Conservation (phyloP, 2,888 invertebrate species). For the Diplolepis rosae region DNA sequence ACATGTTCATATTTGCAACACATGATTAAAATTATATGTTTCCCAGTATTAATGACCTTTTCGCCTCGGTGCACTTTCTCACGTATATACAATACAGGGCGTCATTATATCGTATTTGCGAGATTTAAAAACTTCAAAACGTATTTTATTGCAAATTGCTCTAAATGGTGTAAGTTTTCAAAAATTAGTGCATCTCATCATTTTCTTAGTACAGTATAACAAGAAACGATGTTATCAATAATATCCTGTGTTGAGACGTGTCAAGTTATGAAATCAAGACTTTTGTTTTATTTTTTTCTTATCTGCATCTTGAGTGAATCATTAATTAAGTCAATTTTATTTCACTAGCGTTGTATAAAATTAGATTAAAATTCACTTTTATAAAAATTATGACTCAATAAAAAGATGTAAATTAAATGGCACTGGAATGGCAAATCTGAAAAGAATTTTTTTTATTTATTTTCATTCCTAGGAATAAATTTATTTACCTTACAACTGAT, state of each 20-base stretch:
- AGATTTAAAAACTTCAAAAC: constrained; percentile 5
- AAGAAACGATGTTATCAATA: background rate
- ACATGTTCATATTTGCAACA: constrained; percentile 4
- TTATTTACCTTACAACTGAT: too few species aligned
- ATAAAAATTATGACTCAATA: too few species aligned
- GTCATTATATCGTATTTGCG: constrained; percentile 7
- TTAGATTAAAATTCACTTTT: too few species aligned
- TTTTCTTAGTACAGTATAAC: background rate
- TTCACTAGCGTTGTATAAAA: too few species aligned
- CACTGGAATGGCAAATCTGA: too few species aligned
- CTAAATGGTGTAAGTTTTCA: background rate
- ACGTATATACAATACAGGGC: background rate
- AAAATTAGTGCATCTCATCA: background rate
- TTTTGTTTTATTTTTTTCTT: background rate
- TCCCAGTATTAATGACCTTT: constrained; percentile 22
- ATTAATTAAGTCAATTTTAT: too few species aligned
- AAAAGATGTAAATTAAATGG: too few species aligned
- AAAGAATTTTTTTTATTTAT: too few species aligned
- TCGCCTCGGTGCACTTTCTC: constrained; percentile 18
- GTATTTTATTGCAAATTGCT: background rate
- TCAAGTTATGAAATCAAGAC: background rate
- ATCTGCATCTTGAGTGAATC: too few species aligned
- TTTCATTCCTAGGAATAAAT: too few species aligned
- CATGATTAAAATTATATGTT: background rate
- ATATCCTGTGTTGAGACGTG: background rate